Conservation (phyloP, 2,113 vertebrate genomes). For the Myanophis thanlyinensis region DNA sequence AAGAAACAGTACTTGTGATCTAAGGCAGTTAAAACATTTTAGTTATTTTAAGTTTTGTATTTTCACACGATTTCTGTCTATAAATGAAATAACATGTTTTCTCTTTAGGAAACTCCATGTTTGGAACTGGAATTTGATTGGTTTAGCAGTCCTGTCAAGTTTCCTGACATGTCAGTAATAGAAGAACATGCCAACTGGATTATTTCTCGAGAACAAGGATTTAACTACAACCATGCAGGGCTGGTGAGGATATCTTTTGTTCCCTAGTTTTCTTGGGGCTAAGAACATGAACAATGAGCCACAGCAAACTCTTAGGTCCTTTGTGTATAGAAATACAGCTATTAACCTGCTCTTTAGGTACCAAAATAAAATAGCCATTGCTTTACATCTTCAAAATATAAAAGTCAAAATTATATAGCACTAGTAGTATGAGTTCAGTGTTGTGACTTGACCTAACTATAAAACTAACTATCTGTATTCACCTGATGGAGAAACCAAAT, state of each 20-base stretch:
- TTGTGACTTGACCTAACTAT: background rate
- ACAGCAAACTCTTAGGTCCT: background rate
- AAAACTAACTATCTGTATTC: background rate
- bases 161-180: constrained; percentile 90
- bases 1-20: background rate
- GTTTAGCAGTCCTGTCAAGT: constrained; percentile 94
- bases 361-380: background rate
- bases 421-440: background rate
- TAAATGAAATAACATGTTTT: background rate
- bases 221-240: constrained; percentile 89
- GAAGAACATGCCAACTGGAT: constrained; percentile 96
- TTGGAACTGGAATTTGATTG: constrained; percentile 97
- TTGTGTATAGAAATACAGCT: background rate
- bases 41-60: background rate
- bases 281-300: background rate
- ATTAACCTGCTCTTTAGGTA: background rate
- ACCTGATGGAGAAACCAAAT: background rate
- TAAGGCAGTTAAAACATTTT: background rate
- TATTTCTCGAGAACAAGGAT: constrained; percentile 91
- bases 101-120: constrained; percentile 92
- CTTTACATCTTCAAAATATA: background rate
- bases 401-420: background rate
- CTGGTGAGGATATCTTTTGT: constrained; percentile 75
- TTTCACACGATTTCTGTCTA: background rate
- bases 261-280: background rate